Base-by-base conservation (phyloP, 2,888 invertebrate genomes). In the Caenorhabditis macrosperma region DNA sequence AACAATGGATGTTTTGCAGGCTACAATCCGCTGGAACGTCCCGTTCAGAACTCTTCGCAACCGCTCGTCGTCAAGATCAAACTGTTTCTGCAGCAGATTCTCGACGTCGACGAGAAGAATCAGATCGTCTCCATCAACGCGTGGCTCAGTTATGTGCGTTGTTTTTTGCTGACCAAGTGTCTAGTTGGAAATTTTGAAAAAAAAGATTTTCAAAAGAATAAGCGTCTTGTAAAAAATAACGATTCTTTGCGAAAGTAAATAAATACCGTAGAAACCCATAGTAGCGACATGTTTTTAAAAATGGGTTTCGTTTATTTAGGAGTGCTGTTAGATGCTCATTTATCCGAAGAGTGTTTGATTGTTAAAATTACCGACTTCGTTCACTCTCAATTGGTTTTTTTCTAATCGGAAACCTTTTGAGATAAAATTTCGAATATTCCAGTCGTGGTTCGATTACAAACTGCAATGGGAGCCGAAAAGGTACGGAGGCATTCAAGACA, bases 21-120 rank as follows among this genome's bases (percentile, higher is more conserved):
- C 52, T 90, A 92, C 89, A 91, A 91, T 81, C 88, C 88, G 2
- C 82, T 91, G 55, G 92, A 92, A 76, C 79, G 92, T 38, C 92
- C 92, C 0, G 91, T 91, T 4, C 88, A 84, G 44, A 91, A 92
- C 78, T 91, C 92, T 41, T 87, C 88, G 3, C 83, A 91, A 1
- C 88, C 92, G 0, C 86, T 92, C 4, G 80, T 84, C 0, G 92
- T 92, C 24, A 88, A 87, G 52, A 91, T 92, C 54, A 91, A 91
- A 30, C 84, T 92, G 38, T 91, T 91, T 22, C 88, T 92, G 4
- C 92, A 92, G 44, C 92, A 92, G 80, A 92, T 92, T 66, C 91
- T 92, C 26, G 92, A 92, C 77, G 92, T 92, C 81, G 92, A 88
- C 46, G 88, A 88, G 78, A 86, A 86, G 66, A 87, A 88, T 75